phyloP scores from a whole-genome alignment of 2,113 vertebrate species.

The Nansenia antarctica region DNA sequence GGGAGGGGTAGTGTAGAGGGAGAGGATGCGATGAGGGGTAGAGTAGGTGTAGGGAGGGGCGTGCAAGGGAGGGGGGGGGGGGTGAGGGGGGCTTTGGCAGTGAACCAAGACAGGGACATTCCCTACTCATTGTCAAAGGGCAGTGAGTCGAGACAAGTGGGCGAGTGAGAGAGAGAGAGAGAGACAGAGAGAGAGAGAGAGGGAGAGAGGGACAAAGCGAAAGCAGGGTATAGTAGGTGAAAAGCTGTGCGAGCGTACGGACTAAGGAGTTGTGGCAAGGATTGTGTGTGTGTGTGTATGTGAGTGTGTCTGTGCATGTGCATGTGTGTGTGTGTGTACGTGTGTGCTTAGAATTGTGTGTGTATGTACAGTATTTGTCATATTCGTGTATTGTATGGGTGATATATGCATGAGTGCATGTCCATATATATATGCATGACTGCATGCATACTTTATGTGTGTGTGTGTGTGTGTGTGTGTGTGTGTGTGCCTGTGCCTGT shows the following conservation, averaged over 20 bases:
- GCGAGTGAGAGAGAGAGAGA: conserved; percentile 2
- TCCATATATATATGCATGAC: too few relatives aligned
- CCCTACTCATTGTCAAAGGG: conserved; percentile 24
- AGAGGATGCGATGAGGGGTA: background rate
- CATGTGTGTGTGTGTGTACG: background rate
- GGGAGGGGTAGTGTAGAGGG: too few relatives aligned
- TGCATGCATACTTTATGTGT: background rate
- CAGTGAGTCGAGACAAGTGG: background rate
- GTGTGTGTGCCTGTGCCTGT: background rate
- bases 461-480: background rate
- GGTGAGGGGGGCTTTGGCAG: background rate
- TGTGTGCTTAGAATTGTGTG: too few relatives aligned
- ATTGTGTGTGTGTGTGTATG: background rate
- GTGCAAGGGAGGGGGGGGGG: conserved; percentile 12
- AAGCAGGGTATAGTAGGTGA: background rate
- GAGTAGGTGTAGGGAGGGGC: conserved; percentile 17
- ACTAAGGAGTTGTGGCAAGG: conserved; percentile 9
- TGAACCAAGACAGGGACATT: conserved; percentile 17
- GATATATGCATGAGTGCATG: too few relatives aligned
- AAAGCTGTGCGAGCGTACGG: conserved; percentile 1
- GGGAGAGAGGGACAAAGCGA: background rate
- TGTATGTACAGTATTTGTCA: too few relatives aligned
- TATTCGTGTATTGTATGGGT: too few relatives aligned
- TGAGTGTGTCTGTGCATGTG: background rate
- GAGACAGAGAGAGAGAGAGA: background rate